A percentile compares a stretch with the other conserved stretches of the same genome.
Conservation (phyloP, 2,113 vertebrate species). For the Uropsilus gracilis region DNA sequence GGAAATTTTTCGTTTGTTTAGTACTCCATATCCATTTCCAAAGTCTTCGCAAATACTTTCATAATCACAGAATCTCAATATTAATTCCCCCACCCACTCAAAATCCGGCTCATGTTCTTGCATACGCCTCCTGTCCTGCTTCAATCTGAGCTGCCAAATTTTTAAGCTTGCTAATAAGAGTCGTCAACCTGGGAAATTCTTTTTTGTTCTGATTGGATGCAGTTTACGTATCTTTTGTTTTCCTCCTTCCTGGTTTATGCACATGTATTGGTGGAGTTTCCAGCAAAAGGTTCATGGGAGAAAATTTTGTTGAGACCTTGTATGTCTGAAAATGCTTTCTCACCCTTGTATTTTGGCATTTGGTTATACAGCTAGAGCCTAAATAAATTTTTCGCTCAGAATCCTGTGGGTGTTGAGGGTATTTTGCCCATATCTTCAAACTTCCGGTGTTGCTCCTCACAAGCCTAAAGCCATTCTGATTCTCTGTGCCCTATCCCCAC, state of each 20-base stretch:
- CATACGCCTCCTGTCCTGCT: neutral
- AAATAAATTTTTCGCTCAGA: neutral
- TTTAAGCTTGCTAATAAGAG: neutral
- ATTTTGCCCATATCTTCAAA: slow-evolving; percentile 38
- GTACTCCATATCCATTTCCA: slow-evolving; percentile 25
- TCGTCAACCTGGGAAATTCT: neutral
- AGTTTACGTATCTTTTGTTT: slow-evolving; percentile 25
- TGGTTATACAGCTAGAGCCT: neutral
- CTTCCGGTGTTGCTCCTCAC: neutral
- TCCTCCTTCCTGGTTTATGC: slow-evolving; percentile 23
- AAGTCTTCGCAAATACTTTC: slow-evolving; percentile 21
- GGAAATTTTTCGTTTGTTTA: neutral
- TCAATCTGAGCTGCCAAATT: neutral
- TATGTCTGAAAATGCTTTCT: slow-evolving; percentile 17
- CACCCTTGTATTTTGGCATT: neutral
- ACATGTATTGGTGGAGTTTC: neutral
- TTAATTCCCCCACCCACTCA: neutral
- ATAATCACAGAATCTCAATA: neutral
- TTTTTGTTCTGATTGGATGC: neutral
- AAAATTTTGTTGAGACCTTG: neutral
- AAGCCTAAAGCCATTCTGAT: neutral
- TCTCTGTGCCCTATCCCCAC: neutral
- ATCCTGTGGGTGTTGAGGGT: neutral
- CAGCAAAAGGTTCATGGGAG: slow-evolving; percentile 7
- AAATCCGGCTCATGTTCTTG: neutral